Base-by-base conservation (phyloP, 2,113 vertebrate species). In the Stigmatopora argus region DNA sequence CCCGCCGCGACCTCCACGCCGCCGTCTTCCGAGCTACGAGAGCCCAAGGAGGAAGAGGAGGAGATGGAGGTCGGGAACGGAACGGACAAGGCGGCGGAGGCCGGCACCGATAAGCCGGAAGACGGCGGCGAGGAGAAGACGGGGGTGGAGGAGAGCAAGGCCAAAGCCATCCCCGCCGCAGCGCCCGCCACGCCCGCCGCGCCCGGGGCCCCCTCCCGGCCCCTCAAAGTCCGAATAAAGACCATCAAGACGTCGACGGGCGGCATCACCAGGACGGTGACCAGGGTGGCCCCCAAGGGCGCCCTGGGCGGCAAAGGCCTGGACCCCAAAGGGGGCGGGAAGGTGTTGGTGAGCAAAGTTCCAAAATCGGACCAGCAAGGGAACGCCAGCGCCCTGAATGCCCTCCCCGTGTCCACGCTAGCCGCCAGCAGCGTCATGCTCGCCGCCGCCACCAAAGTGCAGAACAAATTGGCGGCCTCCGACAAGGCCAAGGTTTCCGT, bases 171-270 rank as follows among this genome's bases (percentile, higher is more conserved):
- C 0, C 62, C 76, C 17, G 65, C 63, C 17, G 65, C 63, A 14
- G 85, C 74, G 0, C 72, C 49, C 7, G 35, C 52, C 2, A 64
- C 19, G 0, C 21, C 41, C 13, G 45, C 70, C 48, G 64, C 66
- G 1, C 61, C 79, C 8, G 84, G 85, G 47, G 78, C 85, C 56
- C 83, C 88, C 10, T 80, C 88, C 85, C 0, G 94, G 63, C 95
- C 96, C 4, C 91, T 99, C 31, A 99, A 98, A 47, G 96, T 98
- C n/a, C 80, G 95, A 60, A 98, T 98, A 79, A 98, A 97, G 83
- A 98, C 96, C 31, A 92, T 99, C 62, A 98, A 99, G 72, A 97
- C 95, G 0, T 93, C 94, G 12, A 94, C 94, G 0, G 97, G 96
- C 7, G 95, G 91, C 78, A 94, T 99, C 83, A 98, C 94, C 21